A percentile compares a stretch with the other conserved stretches of the same genome.
These are phyloP conservation scores for Sinodicranocentrus sp. DNA, from an alignment of 2,888 invertebrate genomes.

Conservation along the genomic window DNA sequence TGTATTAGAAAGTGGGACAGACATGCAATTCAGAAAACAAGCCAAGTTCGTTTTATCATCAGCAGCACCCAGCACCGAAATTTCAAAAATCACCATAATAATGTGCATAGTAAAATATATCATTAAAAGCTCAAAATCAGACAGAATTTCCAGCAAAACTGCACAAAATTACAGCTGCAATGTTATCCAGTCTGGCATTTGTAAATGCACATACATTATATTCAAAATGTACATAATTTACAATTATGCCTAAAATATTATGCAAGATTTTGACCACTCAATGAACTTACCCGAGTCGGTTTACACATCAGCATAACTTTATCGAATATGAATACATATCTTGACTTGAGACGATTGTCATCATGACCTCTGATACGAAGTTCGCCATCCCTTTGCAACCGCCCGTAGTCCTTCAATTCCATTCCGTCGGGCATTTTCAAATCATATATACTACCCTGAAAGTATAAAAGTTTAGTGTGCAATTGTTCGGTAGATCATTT, in stretches of 20 bases:
- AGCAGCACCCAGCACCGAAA: conserved; percentile 34
- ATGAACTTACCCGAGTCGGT: conserved; percentile 84
- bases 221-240: neutral
- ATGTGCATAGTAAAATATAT: neutral
- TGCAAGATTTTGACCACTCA: too few species aligned
- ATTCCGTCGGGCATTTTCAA: conserved; percentile 89
- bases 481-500: neutral
- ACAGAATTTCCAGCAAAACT: neutral
- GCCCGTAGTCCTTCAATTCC: conserved; percentile 92
- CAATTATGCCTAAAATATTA: too few species aligned
- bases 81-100: conserved; percentile 1
- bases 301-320: conserved; percentile 97
- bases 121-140: neutral
- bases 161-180: too few species aligned
- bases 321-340: conserved; percentile 98
- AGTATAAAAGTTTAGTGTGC: neutral
- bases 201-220: neutral
- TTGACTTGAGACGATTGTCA: conserved; percentile 87
- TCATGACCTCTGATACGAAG: conserved; percentile 93
- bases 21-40: conserved; percentile 72
- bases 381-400: conserved; percentile 95
- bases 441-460: conserved; percentile 87
- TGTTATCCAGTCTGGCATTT: too few species aligned
- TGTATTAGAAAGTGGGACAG: conserved; percentile 60
- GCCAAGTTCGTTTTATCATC: conserved; percentile 35